A percentile compares a stretch with the other conserved stretches of the same genome.
phyloP scores from a whole-genome alignment of 2,888 invertebrate genomes.

The Temnothorax unifasciatus region DNA sequence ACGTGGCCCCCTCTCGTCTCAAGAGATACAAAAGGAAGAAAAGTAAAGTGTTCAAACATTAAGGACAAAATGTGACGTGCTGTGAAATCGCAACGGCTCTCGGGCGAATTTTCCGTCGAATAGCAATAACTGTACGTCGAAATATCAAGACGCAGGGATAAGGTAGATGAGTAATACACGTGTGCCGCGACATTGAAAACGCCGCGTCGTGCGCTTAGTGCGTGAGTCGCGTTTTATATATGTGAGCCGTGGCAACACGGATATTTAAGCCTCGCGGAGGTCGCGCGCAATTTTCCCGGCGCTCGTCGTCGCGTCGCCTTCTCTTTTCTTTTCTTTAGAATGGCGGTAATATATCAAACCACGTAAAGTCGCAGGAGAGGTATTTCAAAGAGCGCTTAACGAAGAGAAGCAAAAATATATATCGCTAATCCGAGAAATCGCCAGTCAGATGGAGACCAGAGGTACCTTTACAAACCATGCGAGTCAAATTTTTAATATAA shows the following conservation, averaged over 20 bases:
- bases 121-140: conserved; percentile 3
- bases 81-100: conserved; percentile 9
- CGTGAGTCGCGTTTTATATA: not conserved
- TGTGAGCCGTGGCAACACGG: not conserved
- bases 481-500: conserved; percentile 32
- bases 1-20: conserved; percentile 36
- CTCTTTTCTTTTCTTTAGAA: not conserved
- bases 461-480: not conserved
- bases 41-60: conserved; percentile 19
- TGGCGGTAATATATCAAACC: not conserved
- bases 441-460: not conserved
- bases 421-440: conserved; percentile 32
- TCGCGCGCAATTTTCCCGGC: conserved; percentile 1
- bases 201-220: conserved; percentile 3
- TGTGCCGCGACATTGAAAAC: conserved; percentile 14
- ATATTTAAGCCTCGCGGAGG: conserved; percentile 21
- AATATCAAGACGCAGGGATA: conserved; percentile 23
- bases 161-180: conserved; percentile 3
- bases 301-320: not conserved
- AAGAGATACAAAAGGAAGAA: conserved; percentile 25
- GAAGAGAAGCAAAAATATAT: conserved; percentile 32
- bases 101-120: conserved; percentile 4
- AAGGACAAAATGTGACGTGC: conserved; percentile 35
- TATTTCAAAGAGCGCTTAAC: conserved; percentile 1
- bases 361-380: not conserved